Conservation (phyloP, 92 coral and sea anemone genomes). For the Desmophyllum pertusum region DNA sequence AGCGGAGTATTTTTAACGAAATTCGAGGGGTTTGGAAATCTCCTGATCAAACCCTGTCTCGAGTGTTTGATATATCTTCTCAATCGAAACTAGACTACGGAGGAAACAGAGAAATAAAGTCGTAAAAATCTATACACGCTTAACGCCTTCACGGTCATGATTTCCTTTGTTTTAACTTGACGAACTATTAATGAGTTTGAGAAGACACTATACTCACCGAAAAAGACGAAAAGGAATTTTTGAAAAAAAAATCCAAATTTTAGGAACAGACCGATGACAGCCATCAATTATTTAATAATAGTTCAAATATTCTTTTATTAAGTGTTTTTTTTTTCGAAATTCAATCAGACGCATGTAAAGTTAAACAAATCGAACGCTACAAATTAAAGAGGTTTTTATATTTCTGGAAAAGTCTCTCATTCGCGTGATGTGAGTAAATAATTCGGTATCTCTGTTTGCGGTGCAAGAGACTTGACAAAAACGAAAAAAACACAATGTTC, state of each 20-base stretch:
- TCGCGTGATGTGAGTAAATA: background rate
- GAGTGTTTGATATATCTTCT: too few relatives aligned
- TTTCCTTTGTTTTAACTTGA: too few relatives aligned
- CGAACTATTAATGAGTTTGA: too few relatives aligned
- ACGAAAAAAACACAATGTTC: background rate
- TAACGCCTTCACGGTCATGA: background rate
- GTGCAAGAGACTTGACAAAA: background rate
- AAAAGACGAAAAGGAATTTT: background rate
- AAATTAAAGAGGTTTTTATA: too few relatives aligned
- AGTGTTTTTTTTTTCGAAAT: background rate
- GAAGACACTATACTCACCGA: background rate
- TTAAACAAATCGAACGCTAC: too few relatives aligned
- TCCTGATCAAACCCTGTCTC: too few relatives aligned
- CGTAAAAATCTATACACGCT: too few relatives aligned
- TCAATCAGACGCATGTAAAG: background rate
- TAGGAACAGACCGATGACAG: background rate
- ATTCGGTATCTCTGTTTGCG: background rate
- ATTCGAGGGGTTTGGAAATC: too few relatives aligned
- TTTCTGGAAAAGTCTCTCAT: background rate
- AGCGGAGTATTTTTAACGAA: too few relatives aligned
- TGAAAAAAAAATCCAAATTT: background rate
- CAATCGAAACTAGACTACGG: too few relatives aligned
- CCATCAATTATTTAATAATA: background rate
- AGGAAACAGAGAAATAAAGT: too few relatives aligned
- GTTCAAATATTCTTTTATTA: background rate